phyloP scores from a whole-genome alignment of 2,797 vertebrate species.

The Taeniopygia guttata region DNA sequence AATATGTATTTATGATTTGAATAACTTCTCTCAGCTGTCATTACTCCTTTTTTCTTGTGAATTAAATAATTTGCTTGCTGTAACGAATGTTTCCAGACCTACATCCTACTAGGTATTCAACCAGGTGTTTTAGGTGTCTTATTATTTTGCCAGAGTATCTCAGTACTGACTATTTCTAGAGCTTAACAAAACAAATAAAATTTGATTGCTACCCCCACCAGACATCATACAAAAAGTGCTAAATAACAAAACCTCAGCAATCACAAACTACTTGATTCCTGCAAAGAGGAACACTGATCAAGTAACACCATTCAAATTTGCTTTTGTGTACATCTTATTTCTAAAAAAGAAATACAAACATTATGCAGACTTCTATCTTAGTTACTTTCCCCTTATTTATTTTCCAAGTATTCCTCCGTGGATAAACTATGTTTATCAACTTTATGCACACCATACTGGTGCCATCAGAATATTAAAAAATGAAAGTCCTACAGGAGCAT shows the following conservation, averaged over 20 bases:
- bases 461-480: neutral
- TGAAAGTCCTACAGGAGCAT: neutral
- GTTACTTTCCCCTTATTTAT: neutral
- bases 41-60: neutral
- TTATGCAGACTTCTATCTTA: neutral
- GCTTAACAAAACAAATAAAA: neutral
- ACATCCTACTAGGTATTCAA: neutral
- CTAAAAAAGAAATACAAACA: neutral
- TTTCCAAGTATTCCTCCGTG: neutral
- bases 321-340: neutral
- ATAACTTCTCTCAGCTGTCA: neutral
- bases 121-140: neutral
- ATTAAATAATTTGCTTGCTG: neutral
- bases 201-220: neutral
- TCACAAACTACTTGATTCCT: neutral
- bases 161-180: neutral
- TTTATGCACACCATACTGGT: neutral
- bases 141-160: neutral
- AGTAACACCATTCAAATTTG: neutral
- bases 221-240: neutral
- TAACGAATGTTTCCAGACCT: neutral
- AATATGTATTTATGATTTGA: neutral
- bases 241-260: neutral
- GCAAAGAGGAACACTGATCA: neutral
- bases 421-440: neutral